phyloP scores from a whole-genome alignment of 37 sponge, comb jelly and placozoan species.

The Dysidea cf. avara region DNA sequence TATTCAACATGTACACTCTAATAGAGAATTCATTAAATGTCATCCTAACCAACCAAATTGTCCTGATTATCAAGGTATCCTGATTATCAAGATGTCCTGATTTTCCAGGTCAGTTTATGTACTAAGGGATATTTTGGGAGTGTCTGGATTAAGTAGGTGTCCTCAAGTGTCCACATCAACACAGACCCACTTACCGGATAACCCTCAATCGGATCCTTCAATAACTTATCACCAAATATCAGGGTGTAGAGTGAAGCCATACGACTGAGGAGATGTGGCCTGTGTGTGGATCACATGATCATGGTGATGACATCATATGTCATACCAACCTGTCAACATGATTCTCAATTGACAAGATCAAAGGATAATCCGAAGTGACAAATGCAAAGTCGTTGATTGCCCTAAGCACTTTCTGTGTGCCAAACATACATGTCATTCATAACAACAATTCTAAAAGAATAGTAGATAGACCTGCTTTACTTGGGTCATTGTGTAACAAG shows the following conservation, averaged over 20 bases:
- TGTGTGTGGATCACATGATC: too few species aligned
- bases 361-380: constrained; percentile 56
- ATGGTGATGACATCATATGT: too few species aligned
- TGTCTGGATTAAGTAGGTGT: neutral
- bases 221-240: constrained; percentile 43
- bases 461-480: too few species aligned
- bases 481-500: too few species aligned
- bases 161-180: neutral
- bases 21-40: too few species aligned
- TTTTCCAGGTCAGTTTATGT: too few species aligned
- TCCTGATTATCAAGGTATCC: too few species aligned
- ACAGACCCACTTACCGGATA: constrained; percentile 36
- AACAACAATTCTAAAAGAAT: too few species aligned
- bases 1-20: too few species aligned
- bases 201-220: constrained; percentile 32
- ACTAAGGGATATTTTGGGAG: neutral
- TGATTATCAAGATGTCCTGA: too few species aligned
- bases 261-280: neutral
- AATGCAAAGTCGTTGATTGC: constrained; percentile 70
- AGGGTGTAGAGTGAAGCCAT: constrained; percentile 44
- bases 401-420: constrained; percentile 43
- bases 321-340: too few species aligned
- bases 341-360: constrained; percentile 71
- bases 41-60: too few species aligned
- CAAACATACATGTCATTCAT: neutral